Conservation (phyloP, 1,140 invertebrate species). For the Heliothis subflexa region DNA sequence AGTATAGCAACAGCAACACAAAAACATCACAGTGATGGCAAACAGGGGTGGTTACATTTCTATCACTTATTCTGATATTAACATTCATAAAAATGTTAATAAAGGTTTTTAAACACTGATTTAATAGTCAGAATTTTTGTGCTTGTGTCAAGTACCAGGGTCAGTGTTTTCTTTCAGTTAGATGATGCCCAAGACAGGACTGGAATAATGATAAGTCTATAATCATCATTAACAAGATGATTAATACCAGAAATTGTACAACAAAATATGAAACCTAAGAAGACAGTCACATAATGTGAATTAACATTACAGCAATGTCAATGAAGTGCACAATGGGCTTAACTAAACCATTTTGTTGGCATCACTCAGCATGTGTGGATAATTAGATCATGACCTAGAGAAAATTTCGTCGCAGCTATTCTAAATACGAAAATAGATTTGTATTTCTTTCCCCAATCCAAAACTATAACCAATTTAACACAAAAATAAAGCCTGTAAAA, state of each 20-base stretch:
- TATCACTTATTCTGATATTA: neutral
- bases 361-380: constrained; percentile 29
- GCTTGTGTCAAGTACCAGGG: too few species aligned
- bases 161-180: too few species aligned
- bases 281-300: neutral
- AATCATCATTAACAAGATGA: neutral
- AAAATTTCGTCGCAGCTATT: constrained; percentile 29
- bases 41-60: neutral
- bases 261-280: neutral
- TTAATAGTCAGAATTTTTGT: too few species aligned
- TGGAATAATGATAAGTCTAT: too few species aligned
- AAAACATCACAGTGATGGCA: neutral
- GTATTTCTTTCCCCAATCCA: constrained; percentile 11
- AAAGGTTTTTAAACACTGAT: too few species aligned
- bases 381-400: constrained; percentile 41
- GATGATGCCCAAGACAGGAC: too few species aligned
- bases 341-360: constrained; percentile 21
- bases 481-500: constrained; percentile 53
- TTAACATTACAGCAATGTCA: neutral
- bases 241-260: neutral
- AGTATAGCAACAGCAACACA: neutral
- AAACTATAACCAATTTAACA: constrained; percentile 41
- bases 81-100: too few species aligned
- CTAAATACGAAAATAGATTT: constrained; percentile 45
- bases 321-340: constrained; percentile 1